A percentile compares a stretch with the other conserved stretches of the same genome.
phyloP scores from a whole-genome alignment of 2,797 vertebrate species.

The Argyrosomus regius region DNA sequence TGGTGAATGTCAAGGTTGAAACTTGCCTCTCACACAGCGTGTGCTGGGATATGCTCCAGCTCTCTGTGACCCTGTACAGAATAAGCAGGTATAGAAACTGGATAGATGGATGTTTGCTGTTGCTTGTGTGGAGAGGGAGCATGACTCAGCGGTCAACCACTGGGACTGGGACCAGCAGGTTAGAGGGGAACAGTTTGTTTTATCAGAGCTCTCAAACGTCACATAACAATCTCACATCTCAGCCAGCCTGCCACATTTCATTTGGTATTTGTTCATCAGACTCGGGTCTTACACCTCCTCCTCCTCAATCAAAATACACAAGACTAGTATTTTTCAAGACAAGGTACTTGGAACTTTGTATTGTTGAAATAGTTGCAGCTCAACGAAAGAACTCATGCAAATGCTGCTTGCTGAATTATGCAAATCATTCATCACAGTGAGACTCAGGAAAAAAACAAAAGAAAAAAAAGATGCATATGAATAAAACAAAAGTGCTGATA shows the following conservation, averaged over 20 bases:
- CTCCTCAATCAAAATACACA: slow-evolving; percentile 34
- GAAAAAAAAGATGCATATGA: slow-evolving; percentile 29
- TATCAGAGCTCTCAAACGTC: slow-evolving; percentile 36
- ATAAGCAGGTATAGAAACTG: slow-evolving; percentile 33
- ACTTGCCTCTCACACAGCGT: slow-evolving; percentile 11
- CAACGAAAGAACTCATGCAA: slow-evolving; percentile 32
- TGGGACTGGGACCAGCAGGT: slow-evolving; percentile 44
- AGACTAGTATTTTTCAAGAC: slow-evolving; percentile 18
- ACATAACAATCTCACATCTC: slow-evolving; percentile 55
- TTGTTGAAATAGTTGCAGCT: slow-evolving; percentile 20
- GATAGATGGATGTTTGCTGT: slow-evolving; percentile 52
- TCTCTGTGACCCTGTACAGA: slow-evolving; percentile 20
- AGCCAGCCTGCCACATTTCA: slow-evolving; percentile 53
- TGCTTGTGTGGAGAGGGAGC: slow-evolving; percentile 34
- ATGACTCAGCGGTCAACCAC: slow-evolving; percentile 46
- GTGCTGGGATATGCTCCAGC: slow-evolving; percentile 28
- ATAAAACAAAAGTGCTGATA: slow-evolving; percentile 42
- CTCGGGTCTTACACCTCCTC: slow-evolving; percentile 31
- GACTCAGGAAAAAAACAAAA: slow-evolving; percentile 7
- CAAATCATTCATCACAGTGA: slow-evolving; percentile 43
- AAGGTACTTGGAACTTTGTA: slow-evolving; percentile 1
- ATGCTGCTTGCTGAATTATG: slow-evolving; percentile 27
- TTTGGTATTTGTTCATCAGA: slow-evolving; percentile 55
- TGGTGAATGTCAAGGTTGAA: slow-evolving; percentile 19
- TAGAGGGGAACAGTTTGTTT: slow-evolving; percentile 37